Percentiles rank a stretch among this genome's conserved stretches.
phyloP scores from a whole-genome alignment of 2,797 vertebrate genomes.

The Babyrousa celebensis region DNA sequence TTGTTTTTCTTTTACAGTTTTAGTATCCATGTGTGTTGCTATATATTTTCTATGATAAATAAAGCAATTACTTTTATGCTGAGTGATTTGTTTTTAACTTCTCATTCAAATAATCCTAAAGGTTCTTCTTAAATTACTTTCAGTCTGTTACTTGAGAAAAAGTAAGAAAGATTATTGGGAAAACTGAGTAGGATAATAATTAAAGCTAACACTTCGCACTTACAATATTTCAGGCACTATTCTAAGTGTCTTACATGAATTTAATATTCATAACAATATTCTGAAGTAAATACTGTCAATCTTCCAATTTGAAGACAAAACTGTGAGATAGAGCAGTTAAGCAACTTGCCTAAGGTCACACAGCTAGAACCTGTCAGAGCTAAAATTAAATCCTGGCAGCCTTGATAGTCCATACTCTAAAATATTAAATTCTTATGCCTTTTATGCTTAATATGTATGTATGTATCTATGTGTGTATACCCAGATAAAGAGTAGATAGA shows the following conservation, averaged over 20 bases:
- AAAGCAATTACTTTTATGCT: slow-evolving; percentile 1
- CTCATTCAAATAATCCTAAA: slow-evolving; percentile 43
- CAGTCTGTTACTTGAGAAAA: neutral
- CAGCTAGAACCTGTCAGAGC: neutral
- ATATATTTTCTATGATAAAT: slow-evolving; percentile 15
- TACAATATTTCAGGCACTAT: neutral
- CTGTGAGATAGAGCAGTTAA: neutral
- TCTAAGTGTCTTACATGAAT: slow-evolving; percentile 25
- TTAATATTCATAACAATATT: slow-evolving; percentile 11
- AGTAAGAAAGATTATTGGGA: neutral
- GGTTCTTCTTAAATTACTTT: slow-evolving; percentile 61
- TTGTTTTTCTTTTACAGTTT: slow-evolving; percentile 49
- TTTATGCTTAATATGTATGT: neutral
- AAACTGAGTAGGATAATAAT: neutral
- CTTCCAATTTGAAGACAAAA: slow-evolving; percentile 47
- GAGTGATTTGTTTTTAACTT: neutral
- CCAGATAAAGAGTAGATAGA: neutral
- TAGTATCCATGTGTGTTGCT: neutral
- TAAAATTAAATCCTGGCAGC: slow-evolving; percentile 34
- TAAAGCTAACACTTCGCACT: slow-evolving; percentile 9
- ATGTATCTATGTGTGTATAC: neutral
- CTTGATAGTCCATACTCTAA: neutral
- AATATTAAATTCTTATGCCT: neutral
- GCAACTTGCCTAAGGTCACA: slow-evolving; percentile 11
- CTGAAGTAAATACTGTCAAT: slow-evolving; percentile 24